Percentiles rank a stretch among this genome's conserved stretches.
phyloP scores from a whole-genome alignment of 2,797 vertebrate species.

The Sphenodon punctatus region DNA sequence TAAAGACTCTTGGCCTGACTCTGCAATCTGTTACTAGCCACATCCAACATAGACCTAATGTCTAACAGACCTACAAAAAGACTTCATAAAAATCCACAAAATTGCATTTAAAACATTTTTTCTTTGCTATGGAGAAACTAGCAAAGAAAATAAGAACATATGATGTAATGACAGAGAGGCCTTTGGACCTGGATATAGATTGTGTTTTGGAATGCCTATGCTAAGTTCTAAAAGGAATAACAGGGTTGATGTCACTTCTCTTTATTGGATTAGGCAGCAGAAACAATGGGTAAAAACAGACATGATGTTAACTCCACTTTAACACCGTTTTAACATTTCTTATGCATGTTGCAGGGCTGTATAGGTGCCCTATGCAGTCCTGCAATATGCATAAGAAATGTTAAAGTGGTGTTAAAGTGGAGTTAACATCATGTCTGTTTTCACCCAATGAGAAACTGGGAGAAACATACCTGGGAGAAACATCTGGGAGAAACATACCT shows the following conservation, averaged over 20 bases:
- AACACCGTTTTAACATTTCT: too few species aligned
- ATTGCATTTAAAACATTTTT: not conserved
- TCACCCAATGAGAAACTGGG: slow-evolving; percentile 3
- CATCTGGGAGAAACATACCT: too few species aligned
- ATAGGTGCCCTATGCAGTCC: too few species aligned
- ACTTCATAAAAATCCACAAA: not conserved
- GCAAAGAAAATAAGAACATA: not conserved
- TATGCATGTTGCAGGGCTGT: too few species aligned
- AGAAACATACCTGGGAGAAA: not conserved
- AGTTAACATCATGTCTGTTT: too few species aligned
- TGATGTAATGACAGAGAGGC: not conserved
- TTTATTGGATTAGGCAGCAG: not conserved
- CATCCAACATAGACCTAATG: too few species aligned
- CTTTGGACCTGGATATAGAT: not conserved
- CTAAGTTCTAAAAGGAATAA: not conserved
- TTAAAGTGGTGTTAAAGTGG: too few species aligned
- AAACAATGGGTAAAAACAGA: too few species aligned
- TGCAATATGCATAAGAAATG: too few species aligned
- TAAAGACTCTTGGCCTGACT: too few species aligned
- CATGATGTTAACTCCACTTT: too few species aligned
- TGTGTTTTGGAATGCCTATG: not conserved
- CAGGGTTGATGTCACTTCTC: not conserved
- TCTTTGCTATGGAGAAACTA: not conserved
- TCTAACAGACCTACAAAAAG: not conserved
- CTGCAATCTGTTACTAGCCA: too few species aligned